Conservation (phyloP, 2,113 vertebrate species). For the Alethe diademata region DNA sequence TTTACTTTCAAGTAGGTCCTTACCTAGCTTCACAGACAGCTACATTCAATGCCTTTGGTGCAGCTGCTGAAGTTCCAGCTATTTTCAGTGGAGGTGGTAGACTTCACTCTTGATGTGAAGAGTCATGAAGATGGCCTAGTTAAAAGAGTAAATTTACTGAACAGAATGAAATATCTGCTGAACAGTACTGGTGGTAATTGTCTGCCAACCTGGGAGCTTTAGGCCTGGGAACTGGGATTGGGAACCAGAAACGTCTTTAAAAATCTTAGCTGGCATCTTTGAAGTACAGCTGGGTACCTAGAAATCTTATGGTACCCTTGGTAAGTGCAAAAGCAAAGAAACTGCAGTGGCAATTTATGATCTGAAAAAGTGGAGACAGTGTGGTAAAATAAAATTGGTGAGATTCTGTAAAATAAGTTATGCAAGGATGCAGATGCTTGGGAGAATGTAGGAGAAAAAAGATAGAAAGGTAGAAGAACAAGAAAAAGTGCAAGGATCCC, state of each 20-base stretch:
- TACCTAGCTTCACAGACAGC: not conserved
- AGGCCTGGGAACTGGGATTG: not conserved
- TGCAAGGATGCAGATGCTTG: not conserved
- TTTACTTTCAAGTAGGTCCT: not conserved
- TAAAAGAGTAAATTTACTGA: not conserved
- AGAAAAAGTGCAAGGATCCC: not conserved
- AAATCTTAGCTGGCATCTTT: not conserved
- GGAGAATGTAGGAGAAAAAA: not conserved
- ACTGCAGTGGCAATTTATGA: not conserved
- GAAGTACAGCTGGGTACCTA: not conserved
- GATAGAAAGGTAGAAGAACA: not conserved
- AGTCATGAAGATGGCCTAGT: not conserved
- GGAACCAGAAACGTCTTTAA: not conserved
- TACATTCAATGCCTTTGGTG: not conserved
- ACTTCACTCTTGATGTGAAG: not conserved
- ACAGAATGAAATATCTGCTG: not conserved
- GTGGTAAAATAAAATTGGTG: not conserved
- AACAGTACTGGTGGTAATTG: not conserved
- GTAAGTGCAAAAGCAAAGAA: not conserved
- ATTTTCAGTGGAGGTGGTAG: not conserved
- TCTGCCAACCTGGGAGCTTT: not conserved
- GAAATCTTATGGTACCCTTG: not conserved
- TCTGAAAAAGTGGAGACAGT: not conserved
- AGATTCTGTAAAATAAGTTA: not conserved
- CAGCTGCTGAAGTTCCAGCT: not conserved